Conservation (phyloP, 2,888 invertebrate species). For the Esperia sulphurella region DNA sequence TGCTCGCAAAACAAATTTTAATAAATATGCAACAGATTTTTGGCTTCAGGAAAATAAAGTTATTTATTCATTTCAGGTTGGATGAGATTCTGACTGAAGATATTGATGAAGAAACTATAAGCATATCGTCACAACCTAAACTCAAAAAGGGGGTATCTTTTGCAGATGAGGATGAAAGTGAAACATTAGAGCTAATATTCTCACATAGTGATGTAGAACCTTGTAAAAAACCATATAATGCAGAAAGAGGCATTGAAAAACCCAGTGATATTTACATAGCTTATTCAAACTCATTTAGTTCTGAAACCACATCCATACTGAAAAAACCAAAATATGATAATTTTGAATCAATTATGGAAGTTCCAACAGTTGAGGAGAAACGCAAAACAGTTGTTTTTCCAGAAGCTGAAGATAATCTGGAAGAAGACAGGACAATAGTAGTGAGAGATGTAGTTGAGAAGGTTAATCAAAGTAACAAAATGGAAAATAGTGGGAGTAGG, state of each 20-base stretch:
- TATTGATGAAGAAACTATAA: conserved; percentile 18
- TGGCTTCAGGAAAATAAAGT: background rate
- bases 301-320: conserved; percentile 54
- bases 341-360: conserved; percentile 5
- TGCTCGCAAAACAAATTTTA: too few relatives aligned
- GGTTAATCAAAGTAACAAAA: conserved; percentile 21
- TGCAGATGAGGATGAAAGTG: conserved; percentile 56
- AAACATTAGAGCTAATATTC: conserved; percentile 57
- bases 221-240: conserved; percentile 34
- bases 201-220: conserved; percentile 49
- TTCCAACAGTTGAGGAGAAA: conserved; percentile 9
- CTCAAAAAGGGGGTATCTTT: conserved; percentile 55
- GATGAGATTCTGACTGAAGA: conserved; percentile 49
- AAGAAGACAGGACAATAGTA: conserved; percentile 36
- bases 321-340: conserved; percentile 54
- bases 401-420: conserved; percentile 11
- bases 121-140: conserved; percentile 13
- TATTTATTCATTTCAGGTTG: conserved; percentile 34
- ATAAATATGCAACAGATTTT: too few relatives aligned
- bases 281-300: conserved; percentile 37
- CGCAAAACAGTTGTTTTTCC: conserved; percentile 1
- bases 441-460: conserved; percentile 60
- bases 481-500: conserved; percentile 31
- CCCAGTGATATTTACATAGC: conserved; percentile 68
- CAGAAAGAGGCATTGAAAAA: conserved; percentile 49